Evolutionary conservation across 2,797 vertebrate species (phyloP), one percentile per base, ranked within the genome.

Genomic region (Darevskia mixta): DNA sequence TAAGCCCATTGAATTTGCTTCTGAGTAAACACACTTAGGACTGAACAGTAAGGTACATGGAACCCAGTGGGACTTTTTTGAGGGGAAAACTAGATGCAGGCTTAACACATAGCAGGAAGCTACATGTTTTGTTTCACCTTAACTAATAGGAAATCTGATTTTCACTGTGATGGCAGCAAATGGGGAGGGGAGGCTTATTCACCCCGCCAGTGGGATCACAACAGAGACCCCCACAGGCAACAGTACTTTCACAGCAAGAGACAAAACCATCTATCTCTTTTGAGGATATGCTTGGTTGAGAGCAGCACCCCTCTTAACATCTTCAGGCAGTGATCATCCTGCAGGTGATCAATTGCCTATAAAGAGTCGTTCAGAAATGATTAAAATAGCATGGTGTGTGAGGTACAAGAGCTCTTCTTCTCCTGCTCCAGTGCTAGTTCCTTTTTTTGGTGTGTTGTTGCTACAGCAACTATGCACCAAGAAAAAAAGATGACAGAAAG

Each of bases 401-500:
- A 95, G 87, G 93, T 89, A 89, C 93, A 91, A 93, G 81, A 20
- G 79, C 91, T 83, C 87, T 93, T 92, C 90, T 92, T 91, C 92
- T 93, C 92, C 91, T 91, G 8, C 71, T 88, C 90, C 83, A 82
- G 89, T 89, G 92, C 91, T 91, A 95, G 94, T 92, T 93, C 91
- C 95, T 89, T 73, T 91, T 79, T 95, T 94, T 94, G 92, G 89
- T 88, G 90, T 82, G 92, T 96, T 97, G 95, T 96, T 97, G 96
- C 96, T 95, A 97, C 73, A 87, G 96, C 93, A 97, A 97, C 96
- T 95, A 94, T 84, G 86, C 88, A 80, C 93, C 89, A 91, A 94
- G 93, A 93, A 94, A 94, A 49, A 95, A 95, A 95, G 94, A 96
- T 92, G 95, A 96, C 91, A 97, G 93, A 90, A 93, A 96, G 94